A percentile compares a stretch with the other conserved stretches of the same genome.
Evolutionary conservation across 2,888 invertebrate species (phyloP).

Genomic region (Argynnis bischoffii): DNA sequence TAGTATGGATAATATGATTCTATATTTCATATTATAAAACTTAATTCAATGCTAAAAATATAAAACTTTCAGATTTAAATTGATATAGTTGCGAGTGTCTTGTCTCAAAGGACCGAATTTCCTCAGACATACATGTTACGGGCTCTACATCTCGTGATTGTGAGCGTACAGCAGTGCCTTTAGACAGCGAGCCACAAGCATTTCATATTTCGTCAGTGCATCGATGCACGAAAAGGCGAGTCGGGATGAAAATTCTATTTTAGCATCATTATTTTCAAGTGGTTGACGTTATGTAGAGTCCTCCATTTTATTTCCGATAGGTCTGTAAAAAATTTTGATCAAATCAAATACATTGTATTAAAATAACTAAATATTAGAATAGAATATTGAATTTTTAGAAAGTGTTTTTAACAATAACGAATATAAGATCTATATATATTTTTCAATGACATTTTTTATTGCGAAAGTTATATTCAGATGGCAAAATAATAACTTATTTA

Average conservation of each 20-base stretch:
- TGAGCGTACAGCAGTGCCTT: constrained; percentile 16
- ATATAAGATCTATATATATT: too few species aligned
- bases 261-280: constrained; percentile 71
- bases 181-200: constrained; percentile 35
- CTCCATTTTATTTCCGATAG: constrained; percentile 24
- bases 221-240: constrained; percentile 40
- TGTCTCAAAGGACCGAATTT: constrained; percentile 24
- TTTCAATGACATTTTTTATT: too few species aligned
- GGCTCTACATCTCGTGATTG: background rate
- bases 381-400: background rate
- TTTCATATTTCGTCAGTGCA: constrained; percentile 39
- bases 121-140: constrained; percentile 1
- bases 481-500: too few species aligned
- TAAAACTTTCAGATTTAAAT: constrained; percentile 9
- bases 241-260: constrained; percentile 59
- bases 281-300: constrained; percentile 40
- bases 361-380: constrained; percentile 6
- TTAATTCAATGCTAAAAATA: constrained; percentile 1
- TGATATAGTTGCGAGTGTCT: constrained; percentile 1
- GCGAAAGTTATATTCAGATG: too few species aligned
- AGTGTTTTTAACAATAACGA: background rate
- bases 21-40: background rate
- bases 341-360: constrained; percentile 11
- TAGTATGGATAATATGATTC: background rate
- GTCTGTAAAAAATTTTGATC: constrained; percentile 13